phyloP scores from a whole-genome alignment of 2,113 vertebrate species.

The Hemiprocne comata region DNA sequence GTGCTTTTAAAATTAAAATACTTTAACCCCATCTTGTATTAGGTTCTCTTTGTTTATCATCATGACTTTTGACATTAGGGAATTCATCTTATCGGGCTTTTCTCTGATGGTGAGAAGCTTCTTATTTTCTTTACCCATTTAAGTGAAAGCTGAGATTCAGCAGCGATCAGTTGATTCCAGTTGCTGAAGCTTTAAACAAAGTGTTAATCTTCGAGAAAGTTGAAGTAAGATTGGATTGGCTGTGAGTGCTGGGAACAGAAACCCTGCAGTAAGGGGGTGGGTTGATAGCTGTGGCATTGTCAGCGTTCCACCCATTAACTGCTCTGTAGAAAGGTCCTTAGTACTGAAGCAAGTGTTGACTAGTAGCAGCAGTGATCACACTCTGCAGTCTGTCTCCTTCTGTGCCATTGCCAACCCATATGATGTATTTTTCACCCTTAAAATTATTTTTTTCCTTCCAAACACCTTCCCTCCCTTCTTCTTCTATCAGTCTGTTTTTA shows the following conservation, averaged over 20 bases:
- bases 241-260: constrained; percentile 30
- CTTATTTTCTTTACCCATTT: not conserved
- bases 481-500: not conserved
- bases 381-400: not conserved
- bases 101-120: not conserved
- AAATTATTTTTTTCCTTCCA: not conserved
- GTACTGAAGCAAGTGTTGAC: not conserved
- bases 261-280: not conserved
- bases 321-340: not conserved
- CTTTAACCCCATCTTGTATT: not conserved
- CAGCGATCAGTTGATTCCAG: not conserved
- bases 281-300: not conserved
- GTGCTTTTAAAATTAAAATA: not conserved
- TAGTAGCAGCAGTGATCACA: not conserved
- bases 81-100: constrained; percentile 27
- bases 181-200: not conserved
- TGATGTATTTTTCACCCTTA: not conserved
- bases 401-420: not conserved
- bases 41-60: not conserved
- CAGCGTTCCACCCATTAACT: not conserved
- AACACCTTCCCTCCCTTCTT: not conserved
- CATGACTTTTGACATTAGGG: not conserved
- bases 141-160: constrained; percentile 8
- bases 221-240: not conserved
- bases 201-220: not conserved